Evolutionary conservation across 2,888 invertebrate species (phyloP), one percentile per base, ranked within the genome.

Genomic region (Cheilosia pagana): DNA sequence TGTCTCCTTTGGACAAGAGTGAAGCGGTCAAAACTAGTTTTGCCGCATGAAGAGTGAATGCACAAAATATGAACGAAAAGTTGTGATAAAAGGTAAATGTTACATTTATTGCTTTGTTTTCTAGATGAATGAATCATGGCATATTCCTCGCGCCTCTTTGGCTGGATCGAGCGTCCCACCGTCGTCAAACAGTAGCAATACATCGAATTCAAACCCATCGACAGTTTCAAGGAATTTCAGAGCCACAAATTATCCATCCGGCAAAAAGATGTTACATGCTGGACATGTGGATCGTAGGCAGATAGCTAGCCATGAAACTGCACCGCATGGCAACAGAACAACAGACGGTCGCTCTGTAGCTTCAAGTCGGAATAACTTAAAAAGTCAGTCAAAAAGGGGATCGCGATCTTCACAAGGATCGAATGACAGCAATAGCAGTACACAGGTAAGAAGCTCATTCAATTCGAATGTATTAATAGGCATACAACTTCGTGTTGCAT

Each of bases 131-230:
- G 90, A 92, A 86, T 90, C 94, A 91, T 96, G 96, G 96, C 96
- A 96, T 92, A 96, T 96, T 92, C 96, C 96, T 89, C 94, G 96
- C 93, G 96, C 96, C 89, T 96, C 96, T 90, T 93, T 96, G 88
- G 93, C 93, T 87, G 90, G 90, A 57, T 89, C 91, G 68, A 89
- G 88, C 71, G 87, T 88, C 87, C 89, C 90, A 70, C 88, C 89
- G 39, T 89, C 90, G 65, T 90, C 90, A 41, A 90, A 89, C 82
- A 90, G 89, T 53, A 89, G 89, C 77, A 87, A 89, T 86, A 90
- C 90, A 87, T 91, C 91, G 43, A 86, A 89, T 50, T 90, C 90
- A 74, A 90, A 88, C 87, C 89, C 88, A 59, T 89, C 90, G 28
- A 87, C 87, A 52, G 83, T 87, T 50, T 85, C 86, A 76, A 81